Evolutionary conservation across 1,140 invertebrate species (phyloP).

Genomic region (Drusus annulatus): DNA sequence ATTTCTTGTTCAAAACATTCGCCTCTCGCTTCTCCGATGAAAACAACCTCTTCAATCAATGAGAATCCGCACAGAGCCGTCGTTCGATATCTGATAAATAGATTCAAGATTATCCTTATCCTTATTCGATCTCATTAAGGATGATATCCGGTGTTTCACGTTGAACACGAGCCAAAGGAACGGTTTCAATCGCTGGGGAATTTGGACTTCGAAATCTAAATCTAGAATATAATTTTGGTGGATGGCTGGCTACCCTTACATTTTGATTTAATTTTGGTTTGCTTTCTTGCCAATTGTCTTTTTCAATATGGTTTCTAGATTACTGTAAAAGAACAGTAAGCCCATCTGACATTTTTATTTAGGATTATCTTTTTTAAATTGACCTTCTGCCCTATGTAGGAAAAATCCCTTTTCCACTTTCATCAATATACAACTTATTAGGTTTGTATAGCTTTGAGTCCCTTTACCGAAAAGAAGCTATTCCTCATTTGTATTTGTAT

Average conservation of each 20-base stretch:
- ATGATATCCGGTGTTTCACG: background rate
- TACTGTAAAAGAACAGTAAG: background rate
- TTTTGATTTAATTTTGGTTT: background rate
- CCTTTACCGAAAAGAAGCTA: too few species aligned
- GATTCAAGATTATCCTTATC: conserved; percentile 6
- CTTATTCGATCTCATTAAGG: background rate
- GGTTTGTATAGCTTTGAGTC: too few species aligned
- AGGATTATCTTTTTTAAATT: conserved; percentile 28
- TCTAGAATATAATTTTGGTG: background rate
- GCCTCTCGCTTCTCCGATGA: too few species aligned
- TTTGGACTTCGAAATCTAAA: background rate
- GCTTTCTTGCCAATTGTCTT: background rate
- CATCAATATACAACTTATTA: too few species aligned
- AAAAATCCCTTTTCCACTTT: too few species aligned
- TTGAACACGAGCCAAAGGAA: background rate
- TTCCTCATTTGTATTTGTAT: too few species aligned
- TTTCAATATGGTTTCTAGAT: background rate
- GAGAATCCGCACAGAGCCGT: background rate
- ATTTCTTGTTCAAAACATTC: too few species aligned
- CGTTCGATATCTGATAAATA: background rate
- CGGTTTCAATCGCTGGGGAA: background rate
- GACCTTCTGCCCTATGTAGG: background rate
- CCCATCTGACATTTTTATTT: background rate
- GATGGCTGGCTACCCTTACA: background rate
- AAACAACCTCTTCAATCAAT: background rate